Base-by-base conservation (phyloP, 1,140 invertebrate species). In the Aphis gossypii region DNA sequence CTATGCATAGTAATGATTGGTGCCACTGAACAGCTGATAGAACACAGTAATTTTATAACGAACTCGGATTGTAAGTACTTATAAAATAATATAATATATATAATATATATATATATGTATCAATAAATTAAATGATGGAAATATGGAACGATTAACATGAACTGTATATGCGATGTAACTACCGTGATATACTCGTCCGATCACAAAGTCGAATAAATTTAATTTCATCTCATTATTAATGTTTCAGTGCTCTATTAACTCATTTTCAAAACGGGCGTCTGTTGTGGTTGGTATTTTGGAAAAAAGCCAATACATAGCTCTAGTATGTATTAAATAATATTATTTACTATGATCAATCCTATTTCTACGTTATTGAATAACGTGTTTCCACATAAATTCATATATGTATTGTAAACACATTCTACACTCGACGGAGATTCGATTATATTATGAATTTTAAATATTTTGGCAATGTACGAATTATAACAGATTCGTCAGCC, bases 351-450 rank as follows among this genome's bases (percentile, higher is more conserved):
- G 41, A 46, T 86, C 23, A 18, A 30, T 41, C 41, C 25, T 18
- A 23, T 86, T 86, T 86, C 25, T 3, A 86, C 84, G 7, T 86
- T 86, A n/a, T 86, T 86, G 60, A 76, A n/a, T 60, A 84, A 84
- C n/a, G 84, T 1, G 84, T 46, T 41, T 86, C 41, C 21, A 46
- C 21, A 46, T 86, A 86, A 86, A 86, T 86, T 46, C 14, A 9
- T 18, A 86, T 82, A 41, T 25, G 21, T 41, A 56, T 56, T 60
- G 1, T 60, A 60, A 41, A 41, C 38, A 41, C 38, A 41, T 41
- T 41, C 3, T 41, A 41, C 38, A 41, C 38, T 1, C 38, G 38
- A 76, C 18, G 60, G 60, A n/a, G 84, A 9, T 44, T 46, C 35
- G 35, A 8, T 30, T 86, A 46, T 20, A 46, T 18, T 46, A 30